Conservation (phyloP, 2,113 vertebrate species). For the Glaucomys volans region DNA sequence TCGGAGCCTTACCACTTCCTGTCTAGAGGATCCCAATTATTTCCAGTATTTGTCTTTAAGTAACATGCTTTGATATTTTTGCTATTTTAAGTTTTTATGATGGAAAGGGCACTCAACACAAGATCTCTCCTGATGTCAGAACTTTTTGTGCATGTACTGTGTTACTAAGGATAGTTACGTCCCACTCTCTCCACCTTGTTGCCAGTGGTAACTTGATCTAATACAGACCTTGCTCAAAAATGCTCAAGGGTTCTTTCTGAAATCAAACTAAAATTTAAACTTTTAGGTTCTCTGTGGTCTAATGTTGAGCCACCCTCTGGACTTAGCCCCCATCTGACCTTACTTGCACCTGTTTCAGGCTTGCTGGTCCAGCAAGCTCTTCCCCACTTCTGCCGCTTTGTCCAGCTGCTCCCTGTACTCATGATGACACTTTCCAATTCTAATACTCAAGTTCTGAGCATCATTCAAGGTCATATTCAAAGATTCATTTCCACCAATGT, state of each 20-base stretch:
- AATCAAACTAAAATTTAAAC: not conserved
- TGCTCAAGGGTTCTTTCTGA: not conserved
- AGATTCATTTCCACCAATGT: not conserved
- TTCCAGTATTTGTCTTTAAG: not conserved
- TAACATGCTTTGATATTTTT: not conserved
- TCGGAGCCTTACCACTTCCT: not conserved
- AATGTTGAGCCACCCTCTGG: not conserved
- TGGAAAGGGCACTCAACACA: not conserved
- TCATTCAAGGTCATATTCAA: not conserved
- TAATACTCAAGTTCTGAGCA: not conserved
- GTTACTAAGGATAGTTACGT: not conserved
- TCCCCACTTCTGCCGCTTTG: not conserved
- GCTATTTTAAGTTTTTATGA: not conserved
- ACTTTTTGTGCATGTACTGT: not conserved
- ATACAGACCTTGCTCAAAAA: not conserved
- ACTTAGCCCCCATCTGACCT: no score
- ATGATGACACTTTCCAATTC: not conserved
- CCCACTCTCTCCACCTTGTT: not conserved
- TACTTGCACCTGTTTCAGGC: no score
- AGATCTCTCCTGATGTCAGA: no score
- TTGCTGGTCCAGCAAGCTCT: accelerated
- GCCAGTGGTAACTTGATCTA: not conserved
- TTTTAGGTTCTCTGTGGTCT: not conserved
- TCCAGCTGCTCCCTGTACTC: no score
- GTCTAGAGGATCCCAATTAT: not conserved